Conservation (phyloP, 2,113 vertebrate species). For the Oreochromis aureus region DNA sequence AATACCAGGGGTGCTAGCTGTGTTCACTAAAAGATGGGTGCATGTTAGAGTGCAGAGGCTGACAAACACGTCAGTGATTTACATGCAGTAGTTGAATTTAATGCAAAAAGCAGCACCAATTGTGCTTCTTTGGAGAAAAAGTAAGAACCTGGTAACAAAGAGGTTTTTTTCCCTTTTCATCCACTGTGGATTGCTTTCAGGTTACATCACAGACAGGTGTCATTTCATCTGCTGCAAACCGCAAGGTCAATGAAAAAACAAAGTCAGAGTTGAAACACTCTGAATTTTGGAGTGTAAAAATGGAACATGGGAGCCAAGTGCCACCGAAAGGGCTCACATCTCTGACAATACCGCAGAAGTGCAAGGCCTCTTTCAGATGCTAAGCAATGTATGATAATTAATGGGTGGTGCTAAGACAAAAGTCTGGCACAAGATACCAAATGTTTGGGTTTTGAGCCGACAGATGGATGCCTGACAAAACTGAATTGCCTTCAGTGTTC, state of each 20-base stretch:
- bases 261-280: neutral
- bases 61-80: neutral
- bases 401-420: neutral
- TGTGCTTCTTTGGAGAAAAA: neutral
- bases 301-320: neutral
- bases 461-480: neutral
- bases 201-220: conserved; percentile 25
- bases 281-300: neutral
- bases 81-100: neutral
- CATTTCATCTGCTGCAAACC: neutral
- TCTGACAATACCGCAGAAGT: neutral
- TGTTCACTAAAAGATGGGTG: neutral
- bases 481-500: neutral
- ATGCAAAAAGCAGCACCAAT: neutral
- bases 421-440: neutral
- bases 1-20: neutral
- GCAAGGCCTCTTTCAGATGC: neutral
- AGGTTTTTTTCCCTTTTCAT: neutral
- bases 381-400: neutral
- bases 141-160: neutral
- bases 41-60: neutral
- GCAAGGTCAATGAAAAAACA: neutral
- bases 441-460: neutral
- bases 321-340: neutral
- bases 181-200: neutral